phyloP scores from a whole-genome alignment of 2,888 invertebrate genomes.

The Balanococcus diminutus region DNA sequence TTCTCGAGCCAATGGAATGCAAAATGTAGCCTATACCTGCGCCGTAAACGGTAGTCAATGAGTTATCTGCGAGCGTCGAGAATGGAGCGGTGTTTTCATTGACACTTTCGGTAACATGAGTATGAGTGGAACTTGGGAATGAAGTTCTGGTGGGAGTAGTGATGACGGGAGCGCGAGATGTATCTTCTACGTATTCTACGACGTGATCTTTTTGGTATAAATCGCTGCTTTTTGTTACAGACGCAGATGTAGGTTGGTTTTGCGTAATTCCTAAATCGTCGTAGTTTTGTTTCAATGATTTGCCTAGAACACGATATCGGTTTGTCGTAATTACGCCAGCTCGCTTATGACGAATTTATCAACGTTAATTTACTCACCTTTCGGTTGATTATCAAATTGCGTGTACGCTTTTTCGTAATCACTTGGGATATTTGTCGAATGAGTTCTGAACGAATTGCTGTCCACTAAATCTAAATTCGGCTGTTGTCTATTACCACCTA shows the following conservation, averaged over 20 bases:
- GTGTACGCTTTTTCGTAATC: slow-evolving; percentile 43
- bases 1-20: neutral
- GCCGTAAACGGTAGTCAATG: slow-evolving; percentile 48
- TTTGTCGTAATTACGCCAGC: neutral
- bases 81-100: slow-evolving; percentile 13
- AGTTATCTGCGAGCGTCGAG: slow-evolving; percentile 29
- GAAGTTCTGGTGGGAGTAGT: neutral
- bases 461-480: slow-evolving; percentile 82
- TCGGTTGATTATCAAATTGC: slow-evolving; percentile 45
- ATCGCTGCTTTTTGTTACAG: slow-evolving; percentile 22
- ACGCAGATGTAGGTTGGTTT: neutral
- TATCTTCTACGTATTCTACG: slow-evolving; percentile 5
- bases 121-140: neutral
- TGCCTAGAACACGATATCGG: neutral
- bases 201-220: slow-evolving; percentile 26
- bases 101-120: neutral
- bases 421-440: slow-evolving; percentile 65
- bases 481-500: slow-evolving; percentile 68
- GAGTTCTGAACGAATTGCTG: slow-evolving; percentile 80
- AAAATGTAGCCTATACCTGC: slow-evolving; percentile 4
- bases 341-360: too few relatives aligned
- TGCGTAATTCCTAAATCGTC: slow-evolving; percentile 40
- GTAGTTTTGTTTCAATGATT: slow-evolving; percentile 45
- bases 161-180: neutral
- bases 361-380: slow-evolving; percentile 23